Evolutionary conservation across 1,140 invertebrate species (phyloP), one percentile per base, ranked within the genome.

Genomic region (Samia ricini): DNA sequence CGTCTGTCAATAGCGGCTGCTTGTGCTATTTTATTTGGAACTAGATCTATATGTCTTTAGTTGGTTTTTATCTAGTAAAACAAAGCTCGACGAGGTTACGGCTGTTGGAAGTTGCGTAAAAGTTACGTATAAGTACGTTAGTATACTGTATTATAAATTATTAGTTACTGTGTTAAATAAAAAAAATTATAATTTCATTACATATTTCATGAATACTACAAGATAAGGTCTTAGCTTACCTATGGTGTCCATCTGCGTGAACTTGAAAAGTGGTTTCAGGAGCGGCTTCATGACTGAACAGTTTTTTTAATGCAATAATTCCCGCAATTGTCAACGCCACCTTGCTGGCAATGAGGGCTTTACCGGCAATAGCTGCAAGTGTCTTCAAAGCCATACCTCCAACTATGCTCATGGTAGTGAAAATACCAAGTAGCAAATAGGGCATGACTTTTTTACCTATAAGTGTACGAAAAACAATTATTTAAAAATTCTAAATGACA

Each of bases 291-390:
- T 93, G 92, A 58, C 93, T 92, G 81, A 94, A 94, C 62, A 94
- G 88, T 77, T 94, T 94, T 86, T 94, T 95, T 23, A 95, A 86
- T 22, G 93, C 93, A 64, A 94, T 93, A 36, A 94, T 93, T 42
- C 93, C 93, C 54, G 94, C 93, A 63, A 95, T 94, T 52, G 94
- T 93, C 36, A 95, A 78, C 0, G 94, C 94, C 49, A 94, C 92
- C 74, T 95, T 95, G 80, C 93, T 94, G 64, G 94, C 93, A 56
- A 95, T 91, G 22, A 94, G 80, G 2, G 94, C 93, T 81, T 95
- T 94, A 20, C 93, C 93, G 18, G 94, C 93, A 60, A 94, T 93
- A 4, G 93, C 90, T 36, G 93, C 93, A 63, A 94, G 79, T 5
- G 92, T 92, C 85, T 94, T 94, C 61, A 94, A 81, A 24, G 93